Conservation (phyloP, 2,888 invertebrate species). For the Catocala nupta region DNA sequence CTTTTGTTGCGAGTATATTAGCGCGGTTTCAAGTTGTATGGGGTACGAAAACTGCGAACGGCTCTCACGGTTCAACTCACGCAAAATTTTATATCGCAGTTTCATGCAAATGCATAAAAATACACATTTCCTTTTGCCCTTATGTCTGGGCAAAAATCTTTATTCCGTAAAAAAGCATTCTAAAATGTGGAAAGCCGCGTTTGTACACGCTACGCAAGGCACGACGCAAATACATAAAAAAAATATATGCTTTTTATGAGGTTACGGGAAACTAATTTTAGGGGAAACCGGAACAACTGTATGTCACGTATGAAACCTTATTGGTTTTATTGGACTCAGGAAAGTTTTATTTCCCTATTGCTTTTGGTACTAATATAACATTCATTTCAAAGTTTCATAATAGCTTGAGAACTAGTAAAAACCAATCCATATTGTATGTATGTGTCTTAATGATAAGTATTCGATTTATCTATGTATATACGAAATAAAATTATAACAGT, state of each 20-base stretch:
- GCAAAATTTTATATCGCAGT: slow-evolving; percentile 40
- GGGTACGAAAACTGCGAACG: slow-evolving; percentile 45
- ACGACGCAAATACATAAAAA: slow-evolving; percentile 6
- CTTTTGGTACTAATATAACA: not conserved
- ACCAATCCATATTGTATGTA: too few species aligned
- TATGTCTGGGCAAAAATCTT: slow-evolving; percentile 31
- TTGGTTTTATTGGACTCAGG: slow-evolving; percentile 1
- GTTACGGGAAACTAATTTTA: not conserved
- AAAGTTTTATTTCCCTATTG: not conserved
- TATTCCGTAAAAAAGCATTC: slow-evolving; percentile 19
- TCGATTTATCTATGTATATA: not conserved
- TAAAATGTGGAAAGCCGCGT: slow-evolving; percentile 13
- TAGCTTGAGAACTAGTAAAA: too few species aligned
- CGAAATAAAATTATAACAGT: not conserved
- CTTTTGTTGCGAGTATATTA: slow-evolving; percentile 36
- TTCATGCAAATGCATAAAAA: slow-evolving; percentile 42
- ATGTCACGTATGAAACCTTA: slow-evolving; percentile 3
- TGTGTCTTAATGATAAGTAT: not conserved
- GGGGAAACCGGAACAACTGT: not conserved
- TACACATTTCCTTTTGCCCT: slow-evolving; percentile 21
- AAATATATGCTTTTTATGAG: slow-evolving; percentile 9
- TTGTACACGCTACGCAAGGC: not conserved
- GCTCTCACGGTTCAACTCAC: slow-evolving; percentile 32
- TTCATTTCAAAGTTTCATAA: too few species aligned
- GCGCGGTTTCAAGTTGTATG: slow-evolving; percentile 29